Evolutionary conservation across 2,888 invertebrate species (phyloP).

Genomic region (Heteromyza rotundicornis): DNA sequence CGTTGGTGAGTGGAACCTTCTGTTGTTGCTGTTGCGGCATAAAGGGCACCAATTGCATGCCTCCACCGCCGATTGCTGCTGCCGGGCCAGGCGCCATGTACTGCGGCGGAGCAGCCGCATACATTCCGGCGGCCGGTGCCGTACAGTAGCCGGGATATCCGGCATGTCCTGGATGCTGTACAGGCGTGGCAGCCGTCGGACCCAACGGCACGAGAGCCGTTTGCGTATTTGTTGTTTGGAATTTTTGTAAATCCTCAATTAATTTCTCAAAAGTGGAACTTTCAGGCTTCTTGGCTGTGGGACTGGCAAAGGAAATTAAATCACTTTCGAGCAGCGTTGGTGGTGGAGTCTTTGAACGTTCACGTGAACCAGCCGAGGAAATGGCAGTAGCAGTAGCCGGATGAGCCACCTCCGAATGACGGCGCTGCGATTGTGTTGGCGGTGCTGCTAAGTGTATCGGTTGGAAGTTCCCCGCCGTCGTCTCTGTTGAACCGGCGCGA

Average conservation of each 20-base stretch:
- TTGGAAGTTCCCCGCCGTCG: neutral
- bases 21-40: slow-evolving; percentile 41
- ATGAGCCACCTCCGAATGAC: slow-evolving; percentile 45
- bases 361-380: slow-evolving; percentile 18
- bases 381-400: slow-evolving; percentile 15
- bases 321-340: slow-evolving; percentile 64
- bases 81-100: slow-evolving; percentile 34
- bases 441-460: slow-evolving; percentile 26
- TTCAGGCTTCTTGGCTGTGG: slow-evolving; percentile 64
- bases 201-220: slow-evolving; percentile 48
- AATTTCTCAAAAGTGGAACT: slow-evolving; percentile 68
- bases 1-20: slow-evolving; percentile 56
- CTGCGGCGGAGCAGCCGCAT: slow-evolving; percentile 49
- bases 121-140: neutral
- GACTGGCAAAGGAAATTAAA: slow-evolving; percentile 76
- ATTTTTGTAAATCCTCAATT: slow-evolving; percentile 66
- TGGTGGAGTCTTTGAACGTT: slow-evolving; percentile 48
- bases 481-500: slow-evolving; percentile 17
- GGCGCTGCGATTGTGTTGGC: slow-evolving; percentile 37
- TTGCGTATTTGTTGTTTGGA: slow-evolving; percentile 44
- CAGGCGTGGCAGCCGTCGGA: slow-evolving; percentile 41
- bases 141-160: slow-evolving; percentile 10
- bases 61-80: slow-evolving; percentile 31
- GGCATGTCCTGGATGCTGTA: slow-evolving; percentile 19
- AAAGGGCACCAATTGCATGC: slow-evolving; percentile 57